Base-by-base conservation (phyloP, 2,113 vertebrate genomes). In the Fulmarus glacialis region DNA sequence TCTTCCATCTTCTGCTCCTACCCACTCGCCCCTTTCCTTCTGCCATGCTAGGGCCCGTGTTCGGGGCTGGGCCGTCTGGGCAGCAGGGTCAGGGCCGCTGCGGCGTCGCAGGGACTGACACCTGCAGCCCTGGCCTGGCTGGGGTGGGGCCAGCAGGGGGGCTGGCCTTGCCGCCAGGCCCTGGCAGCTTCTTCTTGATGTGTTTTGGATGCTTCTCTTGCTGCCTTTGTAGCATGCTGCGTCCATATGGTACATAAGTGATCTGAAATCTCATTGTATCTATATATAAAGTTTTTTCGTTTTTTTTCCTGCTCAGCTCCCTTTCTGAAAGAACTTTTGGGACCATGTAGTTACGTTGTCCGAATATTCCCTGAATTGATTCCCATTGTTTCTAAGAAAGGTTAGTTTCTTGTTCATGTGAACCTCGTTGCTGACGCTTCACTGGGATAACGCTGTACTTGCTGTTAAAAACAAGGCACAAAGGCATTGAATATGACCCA, bases 41-140 rank as follows among this genome's bases (percentile, higher is more conserved):
- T 71, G 38, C 63, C 3, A 0, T 23, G 17, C 34, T 40, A 42
- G 40, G 26, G 8, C 29, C 19, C 4, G 0, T 1, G 1, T 14
- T 22, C 0, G 0, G 30, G 55, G 19, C 32, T 36, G n/a, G 45
- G 48, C 40, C 4, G 0, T 1, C 3, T n/a, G 45, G 52, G 48
- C 30, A 60, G 68, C n/a, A 52, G 29, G 13, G 9, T 34, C 12
- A 8, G 36, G 55, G 23, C 50, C 3, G 0, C 64, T 13, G 12
- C 6, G 9, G 21, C 27, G 1, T 48, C 2, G 0, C 66, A 27
- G 67, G 58, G 32, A 38, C 43, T 17, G 72, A 22, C 68, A 89
- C 47, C 71, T 34, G n/a, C 52, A 63, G 66, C 32, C 29, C 12
- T 67, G 79, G 52, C n/a, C n/a, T 4, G 6, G 27, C 74, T 75